A percentile compares a stretch with the other conserved stretches of the same genome.
Conservation (phyloP, 2,113 vertebrate genomes). For the Eudyptes chrysolophus region DNA sequence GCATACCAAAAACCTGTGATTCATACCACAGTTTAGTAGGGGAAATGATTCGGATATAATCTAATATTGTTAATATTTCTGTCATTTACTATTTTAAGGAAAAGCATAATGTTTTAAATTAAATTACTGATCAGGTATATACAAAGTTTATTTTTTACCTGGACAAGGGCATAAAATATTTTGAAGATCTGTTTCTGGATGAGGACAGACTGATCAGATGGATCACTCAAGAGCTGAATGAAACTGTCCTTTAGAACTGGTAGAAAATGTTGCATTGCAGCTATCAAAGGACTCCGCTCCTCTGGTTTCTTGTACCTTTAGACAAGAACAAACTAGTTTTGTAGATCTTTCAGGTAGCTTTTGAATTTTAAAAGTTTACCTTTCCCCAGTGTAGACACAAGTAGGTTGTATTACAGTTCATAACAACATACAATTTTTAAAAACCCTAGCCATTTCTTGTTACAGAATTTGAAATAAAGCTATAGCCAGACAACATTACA, state of each 20-base stretch:
- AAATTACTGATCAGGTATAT: neutral
- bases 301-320: constrained; percentile 97
- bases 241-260: constrained; percentile 96
- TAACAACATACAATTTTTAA: neutral
- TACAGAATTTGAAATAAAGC: neutral
- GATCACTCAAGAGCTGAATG: constrained; percentile 91
- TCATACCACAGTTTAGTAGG: neutral
- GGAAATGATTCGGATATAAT: neutral
- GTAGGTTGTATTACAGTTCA: neutral
- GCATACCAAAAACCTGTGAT: neutral
- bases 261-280: constrained; percentile 98
- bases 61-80: neutral
- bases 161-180: constrained; percentile 98
- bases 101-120: neutral
- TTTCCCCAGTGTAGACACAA: neutral
- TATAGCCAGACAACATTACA: neutral
- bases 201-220: constrained; percentile 94
- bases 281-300: constrained; percentile 92
- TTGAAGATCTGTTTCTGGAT: constrained; percentile 99
- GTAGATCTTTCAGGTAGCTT: neutral
- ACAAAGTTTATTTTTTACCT: constrained; percentile 76
- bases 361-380: neutral
- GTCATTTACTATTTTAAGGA: neutral
- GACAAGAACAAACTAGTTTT: constrained; percentile 45
- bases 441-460: neutral